Conservation (phyloP, 2,113 vertebrate species). For the Myanophis thanlyinensis region DNA sequence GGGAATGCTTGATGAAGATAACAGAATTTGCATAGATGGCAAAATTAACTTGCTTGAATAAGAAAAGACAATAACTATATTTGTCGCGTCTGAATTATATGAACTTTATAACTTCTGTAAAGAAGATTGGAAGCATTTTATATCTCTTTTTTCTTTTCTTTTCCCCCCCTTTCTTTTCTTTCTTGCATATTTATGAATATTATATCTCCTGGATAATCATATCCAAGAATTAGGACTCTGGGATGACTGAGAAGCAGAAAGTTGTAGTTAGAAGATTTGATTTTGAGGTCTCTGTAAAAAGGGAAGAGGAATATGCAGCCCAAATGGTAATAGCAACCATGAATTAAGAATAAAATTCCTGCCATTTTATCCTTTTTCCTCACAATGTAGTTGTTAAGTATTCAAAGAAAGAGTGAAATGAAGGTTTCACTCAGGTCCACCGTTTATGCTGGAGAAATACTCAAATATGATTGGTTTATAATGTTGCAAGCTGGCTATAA, state of each 20-base stretch:
- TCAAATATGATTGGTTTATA: too few relatives aligned
- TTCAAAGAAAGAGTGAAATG: too few relatives aligned
- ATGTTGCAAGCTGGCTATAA: too few relatives aligned
- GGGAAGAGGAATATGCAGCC: background rate
- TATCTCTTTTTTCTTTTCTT: background rate
- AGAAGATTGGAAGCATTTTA: background rate
- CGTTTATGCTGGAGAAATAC: too few relatives aligned
- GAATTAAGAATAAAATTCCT: background rate
- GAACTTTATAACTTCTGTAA: background rate
- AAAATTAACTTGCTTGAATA: background rate
- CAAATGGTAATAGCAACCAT: background rate
- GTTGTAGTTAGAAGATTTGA: background rate
- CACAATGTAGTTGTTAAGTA: background rate
- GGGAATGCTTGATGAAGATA: background rate
- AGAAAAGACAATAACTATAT: background rate
- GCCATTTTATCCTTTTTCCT: background rate
- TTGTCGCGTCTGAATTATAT: background rate
- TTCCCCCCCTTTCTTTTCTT: too few relatives aligned
- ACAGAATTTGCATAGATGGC: background rate
- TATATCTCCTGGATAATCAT: background rate
- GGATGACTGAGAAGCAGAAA: background rate
- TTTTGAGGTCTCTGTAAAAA: background rate
- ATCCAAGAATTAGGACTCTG: background rate
- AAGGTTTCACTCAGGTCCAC: too few relatives aligned
- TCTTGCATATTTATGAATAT: background rate